phyloP scores from a whole-genome alignment of 2,797 vertebrate genomes.

The Crypturellus tataupa region DNA sequence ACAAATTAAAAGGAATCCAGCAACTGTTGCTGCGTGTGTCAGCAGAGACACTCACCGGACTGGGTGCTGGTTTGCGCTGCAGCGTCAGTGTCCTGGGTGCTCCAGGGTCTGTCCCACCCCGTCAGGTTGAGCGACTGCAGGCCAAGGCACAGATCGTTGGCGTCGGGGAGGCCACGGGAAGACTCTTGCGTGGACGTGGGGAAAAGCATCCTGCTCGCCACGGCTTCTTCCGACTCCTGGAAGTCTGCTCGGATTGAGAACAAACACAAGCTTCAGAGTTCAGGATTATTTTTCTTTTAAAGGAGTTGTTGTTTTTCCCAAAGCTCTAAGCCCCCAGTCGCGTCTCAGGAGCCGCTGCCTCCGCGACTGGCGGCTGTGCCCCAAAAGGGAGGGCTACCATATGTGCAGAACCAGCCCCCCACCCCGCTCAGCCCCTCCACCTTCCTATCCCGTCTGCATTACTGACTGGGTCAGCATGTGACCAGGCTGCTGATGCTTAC shows the following conservation, averaged over 20 bases:
- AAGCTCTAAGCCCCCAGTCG: slow-evolving; percentile 57
- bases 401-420: slow-evolving; percentile 80
- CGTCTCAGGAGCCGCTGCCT: slow-evolving; percentile 66
- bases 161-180: slow-evolving; percentile 89
- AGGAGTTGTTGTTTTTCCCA: slow-evolving; percentile 70
- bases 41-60: slow-evolving; percentile 88
- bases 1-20: slow-evolving; percentile 20
- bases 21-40: slow-evolving; percentile 80
- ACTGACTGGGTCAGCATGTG: slow-evolving; percentile 98
- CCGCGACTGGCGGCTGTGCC: slow-evolving; percentile 80
- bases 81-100: slow-evolving; percentile 91
- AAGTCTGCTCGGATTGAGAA: slow-evolving; percentile 85
- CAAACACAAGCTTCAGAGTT: slow-evolving; percentile 76
- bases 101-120: slow-evolving; percentile 97
- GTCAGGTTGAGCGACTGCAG: slow-evolving; percentile 95
- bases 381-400: slow-evolving; percentile 82
- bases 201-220: slow-evolving; percentile 97
- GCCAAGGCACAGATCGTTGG: slow-evolving; percentile 96
- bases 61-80: slow-evolving; percentile 89
- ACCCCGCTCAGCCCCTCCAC: slow-evolving; percentile 76
- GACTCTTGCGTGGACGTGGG: slow-evolving; percentile 91
- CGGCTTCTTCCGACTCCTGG: slow-evolving; percentile 90
- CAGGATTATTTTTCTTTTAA: slow-evolving; percentile 59
- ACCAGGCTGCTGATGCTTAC: slow-evolving; percentile 97
- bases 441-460: slow-evolving; percentile 89